Evolutionary conservation across 2,113 vertebrate genomes (phyloP).

Genomic region (Euleptes europaea): DNA sequence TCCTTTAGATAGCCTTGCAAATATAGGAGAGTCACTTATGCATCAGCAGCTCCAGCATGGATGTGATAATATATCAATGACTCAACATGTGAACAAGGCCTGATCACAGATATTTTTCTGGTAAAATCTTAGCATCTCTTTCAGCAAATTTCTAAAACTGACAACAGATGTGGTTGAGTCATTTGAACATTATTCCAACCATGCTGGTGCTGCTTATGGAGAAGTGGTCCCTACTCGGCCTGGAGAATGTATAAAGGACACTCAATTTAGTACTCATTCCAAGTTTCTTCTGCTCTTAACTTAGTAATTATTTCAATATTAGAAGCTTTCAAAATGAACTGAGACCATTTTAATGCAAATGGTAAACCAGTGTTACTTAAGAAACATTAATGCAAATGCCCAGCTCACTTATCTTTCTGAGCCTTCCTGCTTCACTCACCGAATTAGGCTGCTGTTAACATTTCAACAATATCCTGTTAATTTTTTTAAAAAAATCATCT

Average conservation of each 20-base stretch:
- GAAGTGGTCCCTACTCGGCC: background rate
- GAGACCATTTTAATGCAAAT: slow-evolving; percentile 23
- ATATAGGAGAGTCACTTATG: background rate
- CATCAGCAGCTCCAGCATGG: background rate
- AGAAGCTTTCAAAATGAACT: slow-evolving; percentile 12
- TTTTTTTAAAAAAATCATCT: background rate
- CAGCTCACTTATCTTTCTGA: slow-evolving; percentile 14
- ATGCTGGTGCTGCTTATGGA: background rate
- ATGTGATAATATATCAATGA: background rate
- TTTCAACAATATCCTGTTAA: slow-evolving; percentile 22
- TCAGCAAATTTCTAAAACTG: background rate
- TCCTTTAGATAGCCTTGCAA: too few relatives aligned
- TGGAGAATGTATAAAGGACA: background rate
- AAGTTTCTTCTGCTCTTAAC: background rate
- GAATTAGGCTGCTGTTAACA: slow-evolving; percentile 3
- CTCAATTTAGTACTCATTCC: background rate
- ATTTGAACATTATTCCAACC: background rate
- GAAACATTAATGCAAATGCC: slow-evolving; percentile 3
- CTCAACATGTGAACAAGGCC: background rate
- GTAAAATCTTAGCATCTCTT: background rate
- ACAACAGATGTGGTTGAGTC: background rate
- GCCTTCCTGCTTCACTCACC: background rate
- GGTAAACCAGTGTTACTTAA: slow-evolving; percentile 16
- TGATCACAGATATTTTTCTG: background rate
- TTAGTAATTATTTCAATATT: background rate